Conservation (phyloP, 2,888 invertebrate genomes). For the Fissipunctia ypsillon region DNA sequence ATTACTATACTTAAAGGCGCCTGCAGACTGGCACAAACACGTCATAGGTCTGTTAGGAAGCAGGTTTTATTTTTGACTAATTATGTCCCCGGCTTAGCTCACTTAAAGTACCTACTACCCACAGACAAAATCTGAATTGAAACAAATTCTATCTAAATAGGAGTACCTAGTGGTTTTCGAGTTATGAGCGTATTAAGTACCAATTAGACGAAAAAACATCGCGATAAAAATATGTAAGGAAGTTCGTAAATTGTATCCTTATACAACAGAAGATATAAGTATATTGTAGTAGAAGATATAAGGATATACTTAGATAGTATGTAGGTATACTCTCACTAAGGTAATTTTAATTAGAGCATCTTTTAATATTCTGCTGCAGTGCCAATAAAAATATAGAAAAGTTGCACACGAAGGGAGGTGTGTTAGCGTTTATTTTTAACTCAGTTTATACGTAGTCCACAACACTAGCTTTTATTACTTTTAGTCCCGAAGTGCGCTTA, state of each 20-base stretch:
- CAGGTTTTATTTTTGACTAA: not conserved
- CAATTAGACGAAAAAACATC: not conserved
- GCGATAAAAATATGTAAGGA: not conserved
- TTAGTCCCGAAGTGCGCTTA: conserved; percentile 1
- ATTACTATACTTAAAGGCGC: conserved; percentile 13
- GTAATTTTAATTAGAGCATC: not conserved
- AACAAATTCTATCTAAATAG: not conserved
- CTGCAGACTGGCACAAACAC: not conserved
- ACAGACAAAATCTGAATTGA: not conserved
- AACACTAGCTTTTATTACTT: conserved; percentile 9
- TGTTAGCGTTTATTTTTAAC: conserved; percentile 26
- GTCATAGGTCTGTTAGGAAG: not conserved
- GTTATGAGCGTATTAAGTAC: not conserved
- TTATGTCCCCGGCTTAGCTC: no score
- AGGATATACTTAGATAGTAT: no score
- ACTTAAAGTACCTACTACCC: no score
- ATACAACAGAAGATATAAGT: no score
- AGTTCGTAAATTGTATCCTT: not conserved
- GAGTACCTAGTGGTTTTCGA: not conserved
- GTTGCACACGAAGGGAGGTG: conserved; percentile 4
- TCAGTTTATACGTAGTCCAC: not conserved
- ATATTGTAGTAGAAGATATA: no score
- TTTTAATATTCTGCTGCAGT: conserved; percentile 22
- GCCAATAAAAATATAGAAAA: conserved; percentile 1
- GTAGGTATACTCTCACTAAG: not conserved